phyloP scores from a whole-genome alignment of 2,113 vertebrate genomes.

The Notarius lentiginosus region DNA sequence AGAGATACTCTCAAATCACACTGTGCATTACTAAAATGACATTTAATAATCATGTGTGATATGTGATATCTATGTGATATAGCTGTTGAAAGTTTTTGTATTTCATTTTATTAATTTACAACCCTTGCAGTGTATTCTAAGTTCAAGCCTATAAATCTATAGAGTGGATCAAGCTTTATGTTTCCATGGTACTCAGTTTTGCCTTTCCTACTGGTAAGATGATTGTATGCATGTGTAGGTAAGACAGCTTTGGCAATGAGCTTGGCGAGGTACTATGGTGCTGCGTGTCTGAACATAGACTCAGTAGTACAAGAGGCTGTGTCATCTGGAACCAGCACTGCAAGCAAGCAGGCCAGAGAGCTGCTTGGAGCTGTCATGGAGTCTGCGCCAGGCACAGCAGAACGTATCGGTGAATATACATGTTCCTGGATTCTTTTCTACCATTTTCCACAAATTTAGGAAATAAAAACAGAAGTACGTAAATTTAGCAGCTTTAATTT shows the following conservation, averaged over 20 bases:
- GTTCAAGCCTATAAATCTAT: not conserved
- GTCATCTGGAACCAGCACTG: slow-evolving; percentile 57
- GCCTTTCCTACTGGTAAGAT: not conserved
- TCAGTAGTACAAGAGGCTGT: slow-evolving; percentile 76
- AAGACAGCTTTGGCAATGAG: slow-evolving; percentile 66
- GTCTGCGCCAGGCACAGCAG: slow-evolving; percentile 57
- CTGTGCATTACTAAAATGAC: not conserved
- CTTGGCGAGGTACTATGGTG: slow-evolving; percentile 73
- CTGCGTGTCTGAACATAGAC: slow-evolving; percentile 75
- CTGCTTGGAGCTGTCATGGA: slow-evolving; percentile 72
- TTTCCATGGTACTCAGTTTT: not conserved
- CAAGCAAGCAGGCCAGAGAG: slow-evolving; percentile 71
- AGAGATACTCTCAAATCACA: not conserved
- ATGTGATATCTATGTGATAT: not conserved
- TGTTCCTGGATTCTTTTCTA: no score
- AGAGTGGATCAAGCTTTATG: not conserved
- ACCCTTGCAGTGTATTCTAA: not conserved
- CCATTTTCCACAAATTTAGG: not conserved
- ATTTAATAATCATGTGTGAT: not conserved
- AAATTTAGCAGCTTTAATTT: not conserved
- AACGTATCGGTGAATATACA: slow-evolving; percentile 67
- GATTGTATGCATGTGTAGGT: slow-evolving; percentile 63
- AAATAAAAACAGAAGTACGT: not conserved
- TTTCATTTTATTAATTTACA: not conserved
- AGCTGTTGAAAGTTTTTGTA: not conserved